Evolutionary conservation across 2,888 invertebrate genomes (phyloP), one percentile per base, ranked within the genome.

Genomic region (Spodoptera exigua): DNA sequence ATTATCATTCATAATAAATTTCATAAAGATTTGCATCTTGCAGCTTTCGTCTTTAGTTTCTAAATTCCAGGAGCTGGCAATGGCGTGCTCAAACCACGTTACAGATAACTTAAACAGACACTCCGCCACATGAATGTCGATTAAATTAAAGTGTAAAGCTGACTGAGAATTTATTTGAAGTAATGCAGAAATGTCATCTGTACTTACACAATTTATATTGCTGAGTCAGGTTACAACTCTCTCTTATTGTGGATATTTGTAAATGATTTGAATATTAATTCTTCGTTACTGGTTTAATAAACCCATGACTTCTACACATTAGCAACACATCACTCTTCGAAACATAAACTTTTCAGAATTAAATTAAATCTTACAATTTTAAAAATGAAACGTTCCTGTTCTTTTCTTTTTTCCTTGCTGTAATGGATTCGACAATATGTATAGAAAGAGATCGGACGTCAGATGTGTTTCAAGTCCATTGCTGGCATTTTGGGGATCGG

Each of bases 21-120:
- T 37, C 13, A 11, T 17, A 27, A 27, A 62, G 55, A 62, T 59
- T 39, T 17, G 10, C 47, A 67, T 63, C 56, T 34, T 39, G 53
- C 46, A 39, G 51, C 43, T 37, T 44, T 52, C 37, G 34, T 32
- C 59, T 63, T 54, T 57, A 57, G 56, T 55, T 60, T 5, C 27
- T 36, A 36, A 14, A 46, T 53, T 48, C 18, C 35, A 48, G 34
- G 52, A 53, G n/a, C n/a, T n/a, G 48, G 49, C 27, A 36, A 35
- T 52, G 10, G 54, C 59, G 36, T 56, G 47, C 21, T 18, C 53
- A 21, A 36, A 41, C 47, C 43, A 43, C 51, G 43, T 59, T 51
- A 41, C 34, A 54, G 62, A 59, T 63, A 51, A 61, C 44, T 46
- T 49, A 18, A 13, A 13, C 11, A 9, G 36, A 46, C 51, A 36